phyloP scores from a whole-genome alignment of 92 coral and sea anemone genomes.

The Phenganax stokvisi region DNA sequence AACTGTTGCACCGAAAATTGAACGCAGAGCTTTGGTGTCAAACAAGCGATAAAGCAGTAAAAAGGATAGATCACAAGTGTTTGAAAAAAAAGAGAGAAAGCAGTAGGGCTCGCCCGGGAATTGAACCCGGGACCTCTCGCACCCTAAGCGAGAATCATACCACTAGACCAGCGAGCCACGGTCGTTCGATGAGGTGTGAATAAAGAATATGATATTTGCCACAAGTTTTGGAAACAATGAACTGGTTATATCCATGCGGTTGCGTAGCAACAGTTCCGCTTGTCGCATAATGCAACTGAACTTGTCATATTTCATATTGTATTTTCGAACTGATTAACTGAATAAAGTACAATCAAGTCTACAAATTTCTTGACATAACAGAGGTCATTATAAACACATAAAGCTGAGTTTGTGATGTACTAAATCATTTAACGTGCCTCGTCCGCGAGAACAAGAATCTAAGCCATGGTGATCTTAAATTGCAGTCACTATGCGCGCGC shows the following conservation, averaged over 20 bases:
- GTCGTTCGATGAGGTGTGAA: background rate
- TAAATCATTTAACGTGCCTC: no score
- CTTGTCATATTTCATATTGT: background rate
- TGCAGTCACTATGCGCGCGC: no score
- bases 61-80: background rate
- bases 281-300: background rate
- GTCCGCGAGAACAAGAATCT: no score
- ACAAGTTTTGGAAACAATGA: conserved; percentile 6
- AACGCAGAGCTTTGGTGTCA: no score
- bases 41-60: no score
- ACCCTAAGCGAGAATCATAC: conserved; percentile 55
- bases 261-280: background rate
- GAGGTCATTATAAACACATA: no score
- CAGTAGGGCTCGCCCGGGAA: conserved; percentile 45
- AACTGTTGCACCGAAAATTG: no score
- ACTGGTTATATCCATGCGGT: background rate
- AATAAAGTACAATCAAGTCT: background rate
- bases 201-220: conserved; percentile 6
- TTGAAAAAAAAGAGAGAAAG: background rate
- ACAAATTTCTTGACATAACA: background rate
- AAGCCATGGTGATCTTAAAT: no score
- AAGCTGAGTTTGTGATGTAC: no score
- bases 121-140: conserved; percentile 55
- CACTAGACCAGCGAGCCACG: conserved; percentile 48
- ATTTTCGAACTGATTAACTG: background rate